Evolutionary conservation across 1,140 invertebrate genomes (phyloP).

Genomic region (Zaprionus ornatus): DNA sequence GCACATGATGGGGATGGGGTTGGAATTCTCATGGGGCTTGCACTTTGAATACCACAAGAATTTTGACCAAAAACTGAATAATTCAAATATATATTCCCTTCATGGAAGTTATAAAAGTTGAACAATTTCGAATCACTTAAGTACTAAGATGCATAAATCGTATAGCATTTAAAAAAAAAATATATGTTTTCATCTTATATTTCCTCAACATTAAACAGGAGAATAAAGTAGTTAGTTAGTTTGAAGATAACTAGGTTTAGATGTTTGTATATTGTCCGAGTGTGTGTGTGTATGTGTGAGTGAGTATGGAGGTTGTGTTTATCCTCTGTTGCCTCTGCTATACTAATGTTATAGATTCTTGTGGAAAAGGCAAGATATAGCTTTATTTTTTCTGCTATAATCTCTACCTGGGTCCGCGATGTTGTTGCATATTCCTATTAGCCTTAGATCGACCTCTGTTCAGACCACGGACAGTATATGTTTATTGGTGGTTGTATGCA

Average conservation of each 20-base stretch:
- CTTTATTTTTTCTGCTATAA: neutral
- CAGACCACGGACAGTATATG: constrained; percentile 20
- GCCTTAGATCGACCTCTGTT: constrained; percentile 47
- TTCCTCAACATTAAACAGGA: no score
- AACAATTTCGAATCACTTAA: neutral
- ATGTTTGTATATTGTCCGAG: no score
- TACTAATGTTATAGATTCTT: neutral
- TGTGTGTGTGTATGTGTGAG: neutral
- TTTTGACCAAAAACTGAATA: neutral
- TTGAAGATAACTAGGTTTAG: no score
- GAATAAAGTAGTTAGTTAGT: no score
- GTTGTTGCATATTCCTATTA: constrained; percentile 49
- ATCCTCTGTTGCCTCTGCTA: constrained; percentile 17
- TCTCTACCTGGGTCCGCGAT: constrained; percentile 45
- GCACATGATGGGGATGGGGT: no score
- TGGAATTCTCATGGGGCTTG: no score
- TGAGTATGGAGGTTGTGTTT: neutral
- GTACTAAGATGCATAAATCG: neutral
- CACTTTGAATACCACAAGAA: neutral
- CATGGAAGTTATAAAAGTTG: neutral
- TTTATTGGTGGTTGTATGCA: constrained; percentile 7
- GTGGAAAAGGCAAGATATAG: neutral
- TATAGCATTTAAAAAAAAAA: no score
- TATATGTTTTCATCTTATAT: no score
- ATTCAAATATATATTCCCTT: neutral